These are phyloP conservation scores for Acanthurus leucopareius DNA, from an alignment of 2,797 vertebrate genomes.

Conservation along the genomic window DNA sequence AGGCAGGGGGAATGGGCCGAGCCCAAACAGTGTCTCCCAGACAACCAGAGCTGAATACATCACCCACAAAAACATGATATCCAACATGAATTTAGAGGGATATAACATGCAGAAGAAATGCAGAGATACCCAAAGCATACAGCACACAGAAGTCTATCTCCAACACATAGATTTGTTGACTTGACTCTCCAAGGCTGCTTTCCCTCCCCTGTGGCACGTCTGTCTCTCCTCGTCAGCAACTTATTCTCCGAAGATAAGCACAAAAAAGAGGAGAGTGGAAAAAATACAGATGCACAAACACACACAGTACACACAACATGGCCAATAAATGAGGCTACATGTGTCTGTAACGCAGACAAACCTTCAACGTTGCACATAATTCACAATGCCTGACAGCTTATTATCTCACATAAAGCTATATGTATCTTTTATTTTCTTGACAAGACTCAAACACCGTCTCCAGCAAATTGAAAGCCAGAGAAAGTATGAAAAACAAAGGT, in stretches of 20 bases:
- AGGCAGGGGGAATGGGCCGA: constrained; percentile 49
- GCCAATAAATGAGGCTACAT: constrained; percentile 28
- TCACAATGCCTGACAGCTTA: constrained; percentile 49
- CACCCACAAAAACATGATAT: constrained; percentile 51
- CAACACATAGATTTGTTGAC: constrained; percentile 59
- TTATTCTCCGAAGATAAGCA: constrained; percentile 65
- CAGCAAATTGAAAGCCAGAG: constrained; percentile 4
- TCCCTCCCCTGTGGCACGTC: constrained; percentile 31
- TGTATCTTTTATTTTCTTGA: constrained; percentile 16
- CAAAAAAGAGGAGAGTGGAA: constrained; percentile 18
- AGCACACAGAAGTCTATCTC: constrained; percentile 40
- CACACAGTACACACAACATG: constrained; percentile 6
- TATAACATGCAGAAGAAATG: constrained; percentile 26
- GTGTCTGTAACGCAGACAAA: constrained; percentile 37
- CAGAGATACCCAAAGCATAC: constrained; percentile 29
- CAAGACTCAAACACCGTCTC: neutral
- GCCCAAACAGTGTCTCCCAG: no score
- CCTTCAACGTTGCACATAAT: constrained; percentile 37
- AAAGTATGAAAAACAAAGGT: constrained; percentile 4
- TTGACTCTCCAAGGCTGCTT: constrained; percentile 40
- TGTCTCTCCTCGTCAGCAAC: constrained; percentile 66
- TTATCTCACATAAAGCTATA: constrained; percentile 27
- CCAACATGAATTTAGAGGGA: constrained; percentile 37
- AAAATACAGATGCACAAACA: neutral
- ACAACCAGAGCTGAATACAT: constrained; percentile 61